Evolutionary conservation across 2,113 vertebrate species (phyloP), one percentile per base, ranked within the genome.

Genomic region (Cephalophus harveyi): DNA sequence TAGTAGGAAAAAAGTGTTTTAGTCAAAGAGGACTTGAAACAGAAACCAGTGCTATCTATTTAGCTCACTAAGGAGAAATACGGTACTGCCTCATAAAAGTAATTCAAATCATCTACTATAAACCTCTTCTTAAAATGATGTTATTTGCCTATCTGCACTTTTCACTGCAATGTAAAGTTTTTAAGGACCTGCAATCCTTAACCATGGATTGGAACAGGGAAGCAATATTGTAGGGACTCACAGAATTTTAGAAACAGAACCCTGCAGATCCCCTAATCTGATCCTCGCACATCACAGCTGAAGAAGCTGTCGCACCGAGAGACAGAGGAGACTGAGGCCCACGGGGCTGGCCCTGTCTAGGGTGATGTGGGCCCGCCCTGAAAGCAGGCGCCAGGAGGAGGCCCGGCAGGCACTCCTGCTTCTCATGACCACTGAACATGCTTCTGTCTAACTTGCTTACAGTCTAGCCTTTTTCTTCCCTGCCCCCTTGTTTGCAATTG

Each of bases 11-110:
- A 46, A 50, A 87, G n/a, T 67, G 33, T 82, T 94, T 95, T 82
- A 78, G 71, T 97, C 82, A 83, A 89, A 96, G 96, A 97, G n/a
- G 25, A 79, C 79, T 91, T 93, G 50, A 97, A 93, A 85, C 87
- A 95, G 74, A 93, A 89, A 81, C 40, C 93, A 62, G 33, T 12
- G 82, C 3, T 14, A 90, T 85, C 60, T 93, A 67, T 36, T 64
- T 88, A 64, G 55, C 40, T 84, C 33, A 84, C 33, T 92, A 93
- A 74, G 82, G 60, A 96, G 74, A 96, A 95, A 94, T 64, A 52
- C 1, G 28, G 30, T 46, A 85, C 23, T 84, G 64, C 71, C 36
- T 95, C 40, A 89, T 36, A 64, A 91, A 88, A 15, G 30, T 81
- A 64, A 94, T 30, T 89, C 52, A 90, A 85, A 88, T 25, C 87